Base-by-base conservation (phyloP, 2,888 invertebrate species). In the Phragmatobia fuliginosa region DNA sequence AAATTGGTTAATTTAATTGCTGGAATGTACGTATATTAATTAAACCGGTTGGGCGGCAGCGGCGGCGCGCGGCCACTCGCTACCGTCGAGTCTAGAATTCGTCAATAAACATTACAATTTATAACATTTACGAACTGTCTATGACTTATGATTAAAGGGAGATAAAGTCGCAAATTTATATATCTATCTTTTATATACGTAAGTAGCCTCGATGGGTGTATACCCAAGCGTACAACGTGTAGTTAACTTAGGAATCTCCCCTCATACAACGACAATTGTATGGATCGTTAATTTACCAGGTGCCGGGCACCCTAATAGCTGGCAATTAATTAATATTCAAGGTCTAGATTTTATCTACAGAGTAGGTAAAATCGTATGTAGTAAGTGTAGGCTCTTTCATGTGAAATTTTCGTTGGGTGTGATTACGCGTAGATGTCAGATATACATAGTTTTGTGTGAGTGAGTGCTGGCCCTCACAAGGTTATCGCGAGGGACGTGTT, bases 1-100 rank as follows among this genome's bases (percentile, higher is more conserved):
- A 36, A n/a, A 49, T 16, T 62, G 31, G 62, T 28, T 58, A 38
- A 62, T 62, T 58, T 58, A 62, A 68, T 68, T 32, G 41, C 32
- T 58, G 67, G 67, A 68, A 62, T 68, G 58, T 68, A 31, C 52
- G 62, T 52, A 31, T 67, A 67, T 67, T 61, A 62, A 62, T 67
- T 36, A 56, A 68, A 68, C 67, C 62, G 67, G 67, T 68, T 49
- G 4, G 38, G 28, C 28, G 52, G 31, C 49, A 14, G 49, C 32
- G 21, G 49, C 32, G 21, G 8, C 21, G 62, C 32, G 18, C 38
- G 41, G 18, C 8, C 28, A 41, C 31, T 62, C 31, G 18, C 62
- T 31, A 21, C 31, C 25, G 25, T 52, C 3, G 11, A 11, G 14
- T 52, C 10, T 25, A 52, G 11, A 25, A 25, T 25, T 52, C 25